phyloP scores from a whole-genome alignment of 2,113 vertebrate species.

The Mastomys natalensis region DNA sequence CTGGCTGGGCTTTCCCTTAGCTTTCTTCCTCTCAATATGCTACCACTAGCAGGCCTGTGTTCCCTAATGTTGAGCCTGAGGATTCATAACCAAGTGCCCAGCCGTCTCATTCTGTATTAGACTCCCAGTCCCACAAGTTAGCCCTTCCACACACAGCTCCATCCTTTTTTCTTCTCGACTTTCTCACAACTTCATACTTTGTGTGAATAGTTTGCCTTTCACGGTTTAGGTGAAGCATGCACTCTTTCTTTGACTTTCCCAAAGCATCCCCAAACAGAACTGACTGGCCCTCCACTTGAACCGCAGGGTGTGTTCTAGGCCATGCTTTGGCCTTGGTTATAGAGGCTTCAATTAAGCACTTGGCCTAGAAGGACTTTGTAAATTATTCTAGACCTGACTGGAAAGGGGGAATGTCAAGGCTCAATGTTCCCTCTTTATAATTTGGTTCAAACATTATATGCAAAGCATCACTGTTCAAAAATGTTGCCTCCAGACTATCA shows the following conservation, averaged over 20 bases:
- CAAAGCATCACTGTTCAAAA: not conserved
- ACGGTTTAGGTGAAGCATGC: not conserved
- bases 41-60: not conserved
- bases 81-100: not conserved
- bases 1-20: not conserved
- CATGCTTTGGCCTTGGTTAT: not conserved
- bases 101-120: not conserved
- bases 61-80: not conserved
- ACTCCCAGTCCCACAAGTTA: not conserved
- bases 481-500: not conserved
- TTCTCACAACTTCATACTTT: not conserved
- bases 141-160: not conserved
- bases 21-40: not conserved
- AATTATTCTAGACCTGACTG: not conserved
- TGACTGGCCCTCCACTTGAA: not conserved
- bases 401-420: not conserved
- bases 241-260: constrained; percentile 5
- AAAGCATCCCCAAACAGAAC: not conserved
- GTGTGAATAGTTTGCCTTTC: not conserved
- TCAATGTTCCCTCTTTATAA: not conserved
- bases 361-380: constrained; percentile 34
- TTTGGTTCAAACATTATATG: constrained; percentile 9
- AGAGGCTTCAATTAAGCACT: not conserved
- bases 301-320: not conserved
- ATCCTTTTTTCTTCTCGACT: not conserved